Evolutionary conservation across 2,113 vertebrate species (phyloP), one percentile per base, ranked within the genome.

Genomic region (Dipodomys merriami): DNA sequence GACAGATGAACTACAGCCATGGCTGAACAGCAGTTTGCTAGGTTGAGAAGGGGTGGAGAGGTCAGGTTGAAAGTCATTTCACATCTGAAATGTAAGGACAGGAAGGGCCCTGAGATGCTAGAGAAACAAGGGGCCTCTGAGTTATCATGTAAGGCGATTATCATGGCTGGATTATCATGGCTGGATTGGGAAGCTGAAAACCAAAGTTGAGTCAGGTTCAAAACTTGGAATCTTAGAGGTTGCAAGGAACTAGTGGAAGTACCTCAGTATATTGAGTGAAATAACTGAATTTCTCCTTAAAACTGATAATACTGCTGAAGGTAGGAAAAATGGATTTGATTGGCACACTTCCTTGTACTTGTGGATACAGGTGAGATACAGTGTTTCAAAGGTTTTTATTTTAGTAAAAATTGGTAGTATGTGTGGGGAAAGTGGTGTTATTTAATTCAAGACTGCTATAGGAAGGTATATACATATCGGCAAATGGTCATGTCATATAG

Each of bases 211-310:
- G 83, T 76, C 35, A 5, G 67, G 77, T 9, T 25, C 30, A 35
- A 87, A 73, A 30, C 20, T 65, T 65, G 30, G 84, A n/a, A n/a
- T 73, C 22, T 69, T 77, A 49, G 27, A 82, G 57, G 7, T 25
- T 69, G 2, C n/a, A 88, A 77, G 67, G 29, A 39, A 62, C 39
- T 86, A 57, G 78, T n/a, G 27, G 27, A 91, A 44, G 7, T 83
- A 15, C 74, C 46, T 90, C 64, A 83, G 39, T 80, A 65, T 33
- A 49, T 6, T 71, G 18, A 79, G 30, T 39, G 62, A 88, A 84
- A 85, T 79, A 86, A 27, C 64, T 71, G 79, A 39, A 27, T 74
- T 85, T 94, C 18, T 94, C 20, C 80, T 88, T 65, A 86, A 33
- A 25, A n/a, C 72, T 10, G 27, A 20, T 73, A 88, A 69, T 9